Evolutionary conservation across 2,113 vertebrate genomes (phyloP), one percentile per base, ranked within the genome.

Genomic region (Carlito syrichta): DNA sequence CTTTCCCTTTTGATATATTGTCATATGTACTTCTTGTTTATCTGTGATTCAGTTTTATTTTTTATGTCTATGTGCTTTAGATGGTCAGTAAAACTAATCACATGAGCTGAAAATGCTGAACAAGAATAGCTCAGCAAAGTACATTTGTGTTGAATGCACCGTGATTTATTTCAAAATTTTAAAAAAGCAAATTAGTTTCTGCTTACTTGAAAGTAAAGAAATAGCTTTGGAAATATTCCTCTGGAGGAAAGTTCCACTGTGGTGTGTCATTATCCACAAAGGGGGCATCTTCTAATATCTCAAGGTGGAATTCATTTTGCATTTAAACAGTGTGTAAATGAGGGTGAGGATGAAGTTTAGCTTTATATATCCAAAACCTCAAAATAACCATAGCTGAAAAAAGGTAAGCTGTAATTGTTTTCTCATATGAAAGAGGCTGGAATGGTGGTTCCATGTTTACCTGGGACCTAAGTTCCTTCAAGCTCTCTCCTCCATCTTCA

Each of bases 91-190:
- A 94, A 94, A 89, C 81, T 86, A 92, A 97, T 93, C 83, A 71
- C n/a, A 43, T 35, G 48, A 66, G 48, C 62, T 91, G 88, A 73
- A 95, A 91, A 96, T 87, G 17, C 63, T 81, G 71, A 96, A 68
- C 48, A 86, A 79, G 88, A 84, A 87, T 79, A 92, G 45, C 62
- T 76, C 87, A 86, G 35, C 12, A 63, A 87, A 92, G 71, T 79
- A 91, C 12, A 71, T 87, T 88, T 66, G 43, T 79, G 81, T 48
- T 68, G 69, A 73, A 71, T 60, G 17, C 20, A 38, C 38, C 6
- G 40, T 32, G 45, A 79, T 88, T 92, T 95, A 14, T 92, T 88
- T 96, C 89, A 79, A 90, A 95, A 96, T 68, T n/a, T n/a, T n/a
- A 88, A 94, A 96, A 54, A 66, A 94, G 69, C 10, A 74, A 89